Conservation (phyloP, 1,140 invertebrate genomes). For the Pararge aegeria region DNA sequence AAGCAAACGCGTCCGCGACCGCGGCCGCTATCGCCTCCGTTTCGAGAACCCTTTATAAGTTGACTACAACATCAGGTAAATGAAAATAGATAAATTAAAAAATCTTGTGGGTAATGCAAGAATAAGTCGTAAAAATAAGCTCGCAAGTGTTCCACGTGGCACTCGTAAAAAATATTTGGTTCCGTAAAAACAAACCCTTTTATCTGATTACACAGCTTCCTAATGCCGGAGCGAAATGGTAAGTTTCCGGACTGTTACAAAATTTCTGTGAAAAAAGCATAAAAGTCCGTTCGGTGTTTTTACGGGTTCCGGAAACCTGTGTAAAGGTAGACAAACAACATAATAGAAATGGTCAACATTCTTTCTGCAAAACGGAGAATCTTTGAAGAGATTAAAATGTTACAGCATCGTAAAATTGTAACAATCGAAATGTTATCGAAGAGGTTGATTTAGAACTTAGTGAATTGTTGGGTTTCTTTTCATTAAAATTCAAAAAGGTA, state of each 20-base stretch:
- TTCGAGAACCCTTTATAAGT: too few relatives aligned
- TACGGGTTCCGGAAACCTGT: conserved; percentile 8
- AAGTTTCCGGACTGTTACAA: conserved; percentile 8
- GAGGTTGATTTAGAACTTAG: not conserved
- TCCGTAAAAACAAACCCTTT: not conserved
- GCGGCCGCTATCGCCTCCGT: too few relatives aligned
- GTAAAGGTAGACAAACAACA: conserved; percentile 10
- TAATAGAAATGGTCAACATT: not conserved
- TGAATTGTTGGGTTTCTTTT: not conserved
- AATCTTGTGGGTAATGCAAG: too few relatives aligned
- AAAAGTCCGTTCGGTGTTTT: conserved; percentile 10
- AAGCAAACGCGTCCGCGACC: too few relatives aligned
- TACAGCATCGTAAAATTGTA: not conserved
- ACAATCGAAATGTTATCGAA: not conserved
- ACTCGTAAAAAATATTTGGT: not conserved
- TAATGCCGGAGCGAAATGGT: conserved; percentile 6
- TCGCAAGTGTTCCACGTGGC: not conserved
- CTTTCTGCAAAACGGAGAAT: not conserved
- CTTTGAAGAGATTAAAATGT: not conserved
- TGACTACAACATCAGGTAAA: too few relatives aligned
- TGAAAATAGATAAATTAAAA: too few relatives aligned
- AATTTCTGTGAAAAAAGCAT: conserved; percentile 4
- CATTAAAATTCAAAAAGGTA: not conserved
- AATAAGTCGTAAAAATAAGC: not conserved
- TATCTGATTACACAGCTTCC: conserved; percentile 5